Percentiles rank a stretch among this genome's conserved stretches.
phyloP scores from a whole-genome alignment of 2,888 invertebrate genomes.

The Willowsia nigromaculata region DNA sequence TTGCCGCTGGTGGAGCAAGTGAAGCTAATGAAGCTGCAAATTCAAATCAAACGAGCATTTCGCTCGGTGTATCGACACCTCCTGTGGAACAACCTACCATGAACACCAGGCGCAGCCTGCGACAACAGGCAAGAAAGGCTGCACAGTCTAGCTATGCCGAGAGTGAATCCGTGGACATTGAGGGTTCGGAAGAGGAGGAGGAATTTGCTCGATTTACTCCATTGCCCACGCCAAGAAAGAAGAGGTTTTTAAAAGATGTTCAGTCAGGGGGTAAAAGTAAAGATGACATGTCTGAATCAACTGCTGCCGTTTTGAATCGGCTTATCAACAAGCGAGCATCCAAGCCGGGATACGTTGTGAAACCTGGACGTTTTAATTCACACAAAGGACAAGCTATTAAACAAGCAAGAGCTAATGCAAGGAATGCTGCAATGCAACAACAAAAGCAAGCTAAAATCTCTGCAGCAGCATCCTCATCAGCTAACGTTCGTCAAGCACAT shows the following conservation, averaged over 20 bases:
- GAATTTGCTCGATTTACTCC: neutral
- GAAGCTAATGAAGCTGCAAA: neutral
- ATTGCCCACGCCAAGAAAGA: neutral
- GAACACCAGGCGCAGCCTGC: constrained; percentile 31
- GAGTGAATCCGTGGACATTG: neutral
- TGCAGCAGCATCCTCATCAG: neutral
- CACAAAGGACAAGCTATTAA: neutral
- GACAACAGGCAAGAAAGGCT: neutral
- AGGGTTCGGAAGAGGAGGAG: neutral
- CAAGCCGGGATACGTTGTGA: neutral
- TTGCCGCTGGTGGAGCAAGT: neutral
- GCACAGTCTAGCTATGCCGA: neutral
- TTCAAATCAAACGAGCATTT: neutral
- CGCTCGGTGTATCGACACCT: neutral
- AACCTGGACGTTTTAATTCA: neutral
- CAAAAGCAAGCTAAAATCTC: neutral
- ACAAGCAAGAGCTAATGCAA: neutral
- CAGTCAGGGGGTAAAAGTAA: neutral
- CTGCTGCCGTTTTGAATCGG: constrained; percentile 14
- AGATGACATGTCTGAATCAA: neutral
- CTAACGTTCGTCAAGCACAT: too few species aligned
- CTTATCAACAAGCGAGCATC: neutral
- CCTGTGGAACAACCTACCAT: neutral
- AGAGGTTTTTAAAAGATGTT: constrained; percentile 27
- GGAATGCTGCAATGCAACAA: neutral